Conservation (phyloP, 2,888 invertebrate species). For the Nasonia oneida region DNA sequence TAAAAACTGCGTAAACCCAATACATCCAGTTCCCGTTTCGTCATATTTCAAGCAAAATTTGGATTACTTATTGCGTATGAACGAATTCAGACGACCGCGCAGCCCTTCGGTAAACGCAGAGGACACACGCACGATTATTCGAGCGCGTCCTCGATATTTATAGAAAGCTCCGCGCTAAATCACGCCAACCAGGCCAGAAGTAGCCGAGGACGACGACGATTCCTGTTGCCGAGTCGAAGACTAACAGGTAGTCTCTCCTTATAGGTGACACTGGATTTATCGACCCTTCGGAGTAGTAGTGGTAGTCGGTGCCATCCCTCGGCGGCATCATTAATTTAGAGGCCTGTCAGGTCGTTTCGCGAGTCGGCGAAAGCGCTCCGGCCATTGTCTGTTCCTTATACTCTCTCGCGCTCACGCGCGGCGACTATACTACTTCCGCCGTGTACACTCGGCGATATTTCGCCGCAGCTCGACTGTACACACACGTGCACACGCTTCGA, state of each 20-base stretch:
- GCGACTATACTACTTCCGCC: slow-evolving; percentile 47
- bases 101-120: background rate
- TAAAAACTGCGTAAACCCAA: background rate
- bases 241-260: background rate
- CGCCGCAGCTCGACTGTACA: slow-evolving; percentile 56
- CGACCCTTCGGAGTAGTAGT: slow-evolving; percentile 1
- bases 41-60: background rate
- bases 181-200: slow-evolving; percentile 7
- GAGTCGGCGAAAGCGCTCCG: slow-evolving; percentile 42
- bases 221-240: background rate
- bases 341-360: slow-evolving; percentile 47
- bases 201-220: slow-evolving; percentile 12
- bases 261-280: slow-evolving; percentile 48
- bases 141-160: slow-evolving; percentile 36
- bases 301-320: slow-evolving; percentile 20
- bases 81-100: background rate
- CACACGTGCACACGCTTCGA: slow-evolving; percentile 35
- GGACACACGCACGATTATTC: slow-evolving; percentile 41
- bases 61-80: background rate
- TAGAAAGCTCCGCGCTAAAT: slow-evolving; percentile 38
- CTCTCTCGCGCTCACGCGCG: slow-evolving; percentile 51
- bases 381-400: slow-evolving; percentile 56
- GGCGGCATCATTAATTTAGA: slow-evolving; percentile 50
- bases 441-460: slow-evolving; percentile 73
- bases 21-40: background rate